phyloP scores from a whole-genome alignment of 23 tunicate genomes.

The Halocynthia roretzi region DNA sequence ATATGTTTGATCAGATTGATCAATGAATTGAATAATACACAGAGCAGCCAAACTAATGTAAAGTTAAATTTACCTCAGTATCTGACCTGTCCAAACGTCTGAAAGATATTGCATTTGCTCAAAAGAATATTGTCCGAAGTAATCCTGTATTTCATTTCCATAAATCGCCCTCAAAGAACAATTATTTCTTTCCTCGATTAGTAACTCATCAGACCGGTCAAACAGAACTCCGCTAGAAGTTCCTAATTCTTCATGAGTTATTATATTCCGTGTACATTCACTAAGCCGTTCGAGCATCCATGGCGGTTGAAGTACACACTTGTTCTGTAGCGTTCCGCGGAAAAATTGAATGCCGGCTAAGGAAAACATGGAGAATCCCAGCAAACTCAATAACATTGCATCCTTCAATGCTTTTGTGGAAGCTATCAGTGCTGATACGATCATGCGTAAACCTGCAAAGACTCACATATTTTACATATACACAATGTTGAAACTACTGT shows the following conservation, averaged over 20 bases:
- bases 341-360: slow-evolving; percentile 70
- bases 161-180: not conserved
- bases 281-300: slow-evolving; percentile 16
- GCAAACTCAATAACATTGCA: slow-evolving; percentile 63
- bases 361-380: slow-evolving; percentile 88
- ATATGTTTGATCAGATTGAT: too few species aligned
- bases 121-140: slow-evolving; percentile 16
- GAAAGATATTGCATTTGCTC: slow-evolving; percentile 30
- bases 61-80: too few species aligned
- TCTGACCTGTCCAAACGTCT: not conserved
- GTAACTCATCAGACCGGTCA: too few species aligned
- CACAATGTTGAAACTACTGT: too few species aligned
- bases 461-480: not conserved
- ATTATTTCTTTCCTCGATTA: too few species aligned
- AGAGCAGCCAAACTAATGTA: too few species aligned
- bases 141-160: not conserved
- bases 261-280: too few species aligned
- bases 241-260: too few species aligned
- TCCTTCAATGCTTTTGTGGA: slow-evolving; percentile 87
- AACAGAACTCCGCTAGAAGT: too few species aligned
- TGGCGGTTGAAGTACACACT: slow-evolving; percentile 68
- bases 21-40: too few species aligned
- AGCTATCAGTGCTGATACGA: slow-evolving; percentile 79
- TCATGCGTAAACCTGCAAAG: slow-evolving; percentile 68
- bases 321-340: slow-evolving; percentile 63